Evolutionary conservation across 2,113 vertebrate species (phyloP).

Genomic region (Lycocorax pyrrhopterus): DNA sequence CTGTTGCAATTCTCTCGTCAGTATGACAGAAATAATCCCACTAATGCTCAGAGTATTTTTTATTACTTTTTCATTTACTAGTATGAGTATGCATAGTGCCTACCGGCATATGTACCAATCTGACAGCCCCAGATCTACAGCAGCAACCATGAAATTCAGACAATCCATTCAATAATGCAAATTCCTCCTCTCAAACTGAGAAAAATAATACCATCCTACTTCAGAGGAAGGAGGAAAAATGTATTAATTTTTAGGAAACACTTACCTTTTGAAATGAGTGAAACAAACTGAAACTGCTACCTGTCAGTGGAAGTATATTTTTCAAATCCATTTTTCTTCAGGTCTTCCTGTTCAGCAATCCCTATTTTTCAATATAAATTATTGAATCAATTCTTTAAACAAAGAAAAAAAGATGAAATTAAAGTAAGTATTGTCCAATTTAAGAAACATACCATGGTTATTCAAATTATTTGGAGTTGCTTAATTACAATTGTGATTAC

Average conservation of each 20-base stretch:
- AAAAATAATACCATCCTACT: not conserved
- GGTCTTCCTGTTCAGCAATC: not conserved
- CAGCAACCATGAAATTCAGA: not conserved
- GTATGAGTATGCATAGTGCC: not conserved
- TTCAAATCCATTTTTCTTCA: not conserved
- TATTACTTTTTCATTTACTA: not conserved
- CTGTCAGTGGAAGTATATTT: not conserved
- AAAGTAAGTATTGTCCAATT: not conserved
- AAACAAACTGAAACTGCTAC: not conserved
- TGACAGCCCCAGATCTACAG: not conserved
- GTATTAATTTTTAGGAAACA: not conserved
- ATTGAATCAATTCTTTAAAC: not conserved
- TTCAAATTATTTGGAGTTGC: not conserved
- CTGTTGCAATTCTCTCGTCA: not conserved
- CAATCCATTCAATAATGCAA: not conserved
- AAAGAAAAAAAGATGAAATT: not conserved
- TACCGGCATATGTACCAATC: rapidly evolving
- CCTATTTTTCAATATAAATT: not conserved
- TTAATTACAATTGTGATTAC: not conserved
- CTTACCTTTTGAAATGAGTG: not conserved
- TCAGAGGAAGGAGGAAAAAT: not conserved
- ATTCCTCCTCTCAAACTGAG: not conserved
- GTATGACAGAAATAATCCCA: not conserved
- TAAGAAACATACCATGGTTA: not conserved
- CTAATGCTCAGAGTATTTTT: not conserved